Percentiles rank a stretch among this genome's conserved stretches.
Conservation (phyloP, 92 coral and sea anemone genomes). For the Zoanthus sansibaricus region DNA sequence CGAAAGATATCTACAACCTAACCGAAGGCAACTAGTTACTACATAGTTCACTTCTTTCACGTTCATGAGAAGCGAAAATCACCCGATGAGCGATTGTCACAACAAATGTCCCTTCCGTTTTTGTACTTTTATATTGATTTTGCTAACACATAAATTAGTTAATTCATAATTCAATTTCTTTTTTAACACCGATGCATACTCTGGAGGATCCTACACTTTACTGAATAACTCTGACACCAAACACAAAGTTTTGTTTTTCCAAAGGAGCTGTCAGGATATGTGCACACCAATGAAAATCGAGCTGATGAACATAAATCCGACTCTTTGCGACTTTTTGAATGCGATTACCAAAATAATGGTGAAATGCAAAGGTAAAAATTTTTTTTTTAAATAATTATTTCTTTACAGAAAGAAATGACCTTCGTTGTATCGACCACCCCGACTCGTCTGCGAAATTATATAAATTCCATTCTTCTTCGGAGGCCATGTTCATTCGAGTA, state of each 20-base stretch:
- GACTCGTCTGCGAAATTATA: conserved; percentile 12
- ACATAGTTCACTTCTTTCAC: neutral
- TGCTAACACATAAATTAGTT: neutral
- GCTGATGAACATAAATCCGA: conserved; percentile 15
- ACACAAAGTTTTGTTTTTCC: conserved; percentile 15
- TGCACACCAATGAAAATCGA: conserved; percentile 24
- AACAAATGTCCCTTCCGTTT: neutral
- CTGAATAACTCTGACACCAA: neutral
- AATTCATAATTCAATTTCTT: neutral
- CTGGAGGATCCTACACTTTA: conserved; percentile 5
- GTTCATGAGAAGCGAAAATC: neutral
- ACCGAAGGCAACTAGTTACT: neutral
- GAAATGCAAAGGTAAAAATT: neutral
- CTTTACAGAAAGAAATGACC: neutral
- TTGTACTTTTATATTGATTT: too few relatives aligned
- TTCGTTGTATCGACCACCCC: neutral
- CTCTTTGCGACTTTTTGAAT: conserved; percentile 1
- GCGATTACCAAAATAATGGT: neutral
- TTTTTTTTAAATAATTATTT: neutral
- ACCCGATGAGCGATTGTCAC: neutral
- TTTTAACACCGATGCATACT: neutral
- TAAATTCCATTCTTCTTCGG: conserved; percentile 41
- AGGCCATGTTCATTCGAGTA: conserved; percentile 31
- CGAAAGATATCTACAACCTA: too few relatives aligned
- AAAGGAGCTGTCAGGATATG: conserved; percentile 26